Evolutionary conservation across 2,113 vertebrate genomes (phyloP), one percentile per base, ranked within the genome.

Genomic region (Hippocampus zosterae): DNA sequence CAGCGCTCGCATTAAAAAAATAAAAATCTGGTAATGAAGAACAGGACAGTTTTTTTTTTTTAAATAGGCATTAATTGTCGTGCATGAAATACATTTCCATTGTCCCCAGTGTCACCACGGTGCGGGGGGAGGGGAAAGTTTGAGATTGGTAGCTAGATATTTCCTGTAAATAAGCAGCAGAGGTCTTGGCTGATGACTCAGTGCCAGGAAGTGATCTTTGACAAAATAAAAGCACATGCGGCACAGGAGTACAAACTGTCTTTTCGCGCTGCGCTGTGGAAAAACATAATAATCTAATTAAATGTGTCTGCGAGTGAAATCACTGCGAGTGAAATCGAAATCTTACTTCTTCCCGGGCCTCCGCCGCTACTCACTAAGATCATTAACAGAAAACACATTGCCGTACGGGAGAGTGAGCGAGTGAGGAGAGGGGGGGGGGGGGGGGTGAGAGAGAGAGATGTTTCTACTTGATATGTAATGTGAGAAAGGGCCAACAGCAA

Each of bases 401-500:
- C 81, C 73, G 83, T 72, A 70, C 73, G 75, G 57, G 63, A 16
- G 67, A 66, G 70, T 16, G 5, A 44, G 55, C 48, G 37, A 55
- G 71, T 33, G 16, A 50, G 46, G 76, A 53, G 74, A 59, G 79
- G 42, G 41, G 41, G 41, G 70, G 68, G 62, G 74, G 74, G 55
- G 79, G 42, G 41, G 41, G 41, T 68, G 68, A 62, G 74, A 48
- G 78, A 63, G 81, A 75, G 77, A 75, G 76, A 82, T 73, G 76
- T 87, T 90, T 91, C 85, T 91, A 89, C 91, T 92, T 93, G 91
- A 92, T 91, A 91, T 93, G 92, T 92, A 92, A 93, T 90, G 91
- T 93, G 92, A 91, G 89, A 93, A 92, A 91, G 91, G 92, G 89
- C 91, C 90, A 92, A 90, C 91, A 92, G 92, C 80, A 92, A 92